Base-by-base conservation (phyloP, 2,888 invertebrate species). In the Acrobasis consociella region DNA sequence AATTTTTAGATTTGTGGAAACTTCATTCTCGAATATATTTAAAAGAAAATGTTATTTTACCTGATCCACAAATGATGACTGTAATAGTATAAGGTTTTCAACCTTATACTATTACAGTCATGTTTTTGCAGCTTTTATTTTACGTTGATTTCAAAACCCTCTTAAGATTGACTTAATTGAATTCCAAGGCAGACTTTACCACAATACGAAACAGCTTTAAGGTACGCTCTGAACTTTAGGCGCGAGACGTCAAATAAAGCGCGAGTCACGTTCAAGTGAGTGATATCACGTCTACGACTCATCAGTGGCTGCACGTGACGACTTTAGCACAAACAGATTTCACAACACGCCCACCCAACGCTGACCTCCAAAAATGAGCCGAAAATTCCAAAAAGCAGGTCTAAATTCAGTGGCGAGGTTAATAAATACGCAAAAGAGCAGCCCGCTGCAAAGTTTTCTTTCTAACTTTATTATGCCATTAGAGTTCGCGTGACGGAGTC, bases 281-380 rank as follows among this genome's bases (percentile, higher is more conserved):
- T 91, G 91, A 91, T 91, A 90, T 87, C 92, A 92, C 91, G 92
- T 91, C 90, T 85, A 82, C 84, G 84, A 83, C 91, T 92, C 92
- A 92, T 92, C 91, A 92, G 88, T 82, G 88, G 85, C 73, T 80
- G 92, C 85, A 88, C 91, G 91, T 92, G 91, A 91, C 91, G 91
- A 89, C 89, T 92, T 89, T 87, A 88, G 82, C 82, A 82, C 89
- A 89, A 91, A 91, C 92, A 91, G 92, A 91, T 92, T 91, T 86
- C 84, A 81, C 80, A 85, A 87, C 80, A 85, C 74, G 73, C 81
- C 91, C 88, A 87, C 73, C 72, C 66, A 76, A 72, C 65, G 64
- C 46, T 70, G 87, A 78, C 72, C 87, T 69, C 66, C 64, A 71
- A 73, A 68, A 72, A 74, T 72, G 72, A 77, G 72, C 71, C 71